Evolutionary conservation across 2,888 invertebrate genomes (phyloP).

Genomic region (Amitus sp.): DNA sequence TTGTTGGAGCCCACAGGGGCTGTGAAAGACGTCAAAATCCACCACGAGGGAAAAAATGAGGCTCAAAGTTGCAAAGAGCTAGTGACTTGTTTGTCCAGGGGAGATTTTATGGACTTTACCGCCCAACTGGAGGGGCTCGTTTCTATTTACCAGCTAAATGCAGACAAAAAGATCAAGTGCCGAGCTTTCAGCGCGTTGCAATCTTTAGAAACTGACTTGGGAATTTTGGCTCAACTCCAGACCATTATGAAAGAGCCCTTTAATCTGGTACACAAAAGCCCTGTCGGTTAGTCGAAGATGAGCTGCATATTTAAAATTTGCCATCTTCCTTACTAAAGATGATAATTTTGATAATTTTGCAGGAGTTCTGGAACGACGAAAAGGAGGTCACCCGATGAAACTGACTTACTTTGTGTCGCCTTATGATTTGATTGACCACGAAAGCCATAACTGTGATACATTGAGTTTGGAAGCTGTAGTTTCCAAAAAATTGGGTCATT

Average conservation of each 20-base stretch:
- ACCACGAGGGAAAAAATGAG: conserved; percentile 85
- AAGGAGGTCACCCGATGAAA: conserved; percentile 85
- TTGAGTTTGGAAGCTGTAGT: conserved; percentile 80
- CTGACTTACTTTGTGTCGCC: conserved; percentile 94
- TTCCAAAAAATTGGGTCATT: conserved; percentile 79
- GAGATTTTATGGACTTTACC: conserved; percentile 92
- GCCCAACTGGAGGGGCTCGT: conserved; percentile 91
- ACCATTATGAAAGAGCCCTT: conserved; percentile 77
- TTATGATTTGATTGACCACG: conserved; percentile 86
- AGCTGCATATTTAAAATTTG: neutral
- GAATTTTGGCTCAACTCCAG: conserved; percentile 81
- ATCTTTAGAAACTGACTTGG: conserved; percentile 90
- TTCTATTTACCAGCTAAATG: conserved; percentile 92
- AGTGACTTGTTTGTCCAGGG: conserved; percentile 82
- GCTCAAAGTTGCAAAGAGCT: conserved; percentile 85
- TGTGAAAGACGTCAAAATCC: conserved; percentile 90
- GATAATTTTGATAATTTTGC: conserved; percentile 27
- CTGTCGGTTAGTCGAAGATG: conserved; percentile 75
- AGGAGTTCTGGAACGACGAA: conserved; percentile 67
- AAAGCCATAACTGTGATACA: conserved; percentile 76
- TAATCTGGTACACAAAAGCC: conserved; percentile 86
- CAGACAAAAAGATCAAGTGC: conserved; percentile 93
- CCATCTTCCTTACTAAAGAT: conserved; percentile 7
- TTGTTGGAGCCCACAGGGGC: conserved; percentile 84
- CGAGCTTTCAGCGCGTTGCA: conserved; percentile 94